A percentile compares a stretch with the other conserved stretches of the same genome.
Evolutionary conservation across 2,888 invertebrate species (phyloP).

Genomic region (Parnassius apollo): DNA sequence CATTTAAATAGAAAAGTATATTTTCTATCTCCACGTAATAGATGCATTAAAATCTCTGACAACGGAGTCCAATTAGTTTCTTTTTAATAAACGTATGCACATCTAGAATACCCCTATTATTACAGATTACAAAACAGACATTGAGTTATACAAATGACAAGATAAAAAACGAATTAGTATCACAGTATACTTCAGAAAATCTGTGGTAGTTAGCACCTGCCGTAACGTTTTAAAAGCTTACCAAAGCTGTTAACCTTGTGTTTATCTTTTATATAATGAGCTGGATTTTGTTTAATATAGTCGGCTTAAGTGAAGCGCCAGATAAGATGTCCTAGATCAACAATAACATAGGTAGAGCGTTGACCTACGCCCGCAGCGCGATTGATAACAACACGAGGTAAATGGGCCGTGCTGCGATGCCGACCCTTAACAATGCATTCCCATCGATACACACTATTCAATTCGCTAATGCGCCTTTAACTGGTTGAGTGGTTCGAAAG

Average conservation of each 20-base stretch:
- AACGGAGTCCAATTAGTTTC: too few species aligned
- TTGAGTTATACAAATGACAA: not conserved
- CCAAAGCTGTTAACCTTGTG: conserved; percentile 6
- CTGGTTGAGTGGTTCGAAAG: conserved; percentile 66
- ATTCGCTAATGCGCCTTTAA: conserved; percentile 73
- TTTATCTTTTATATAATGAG: conserved; percentile 21
- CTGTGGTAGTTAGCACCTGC: conserved; percentile 10
- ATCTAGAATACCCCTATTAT: too few species aligned
- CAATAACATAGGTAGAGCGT: conserved; percentile 49
- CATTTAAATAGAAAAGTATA: too few species aligned
- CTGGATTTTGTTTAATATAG: conserved; percentile 16
- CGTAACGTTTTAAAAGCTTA: conserved; percentile 12
- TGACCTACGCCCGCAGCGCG: conserved; percentile 59
- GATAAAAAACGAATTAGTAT: not conserved
- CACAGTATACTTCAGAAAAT: conserved; percentile 8
- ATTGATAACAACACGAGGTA: conserved; percentile 61
- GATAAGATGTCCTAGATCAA: conserved; percentile 41
- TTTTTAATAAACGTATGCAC: too few species aligned
- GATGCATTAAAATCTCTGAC: too few species aligned
- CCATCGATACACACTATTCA: conserved; percentile 69
- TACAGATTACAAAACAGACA: too few species aligned
- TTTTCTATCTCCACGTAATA: too few species aligned
- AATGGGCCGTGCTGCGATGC: conserved; percentile 64
- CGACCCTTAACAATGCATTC: conserved; percentile 59
- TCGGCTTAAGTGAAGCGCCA: conserved; percentile 32